phyloP scores from a whole-genome alignment of 2,113 vertebrate species.

The Pachyramphus minor region DNA sequence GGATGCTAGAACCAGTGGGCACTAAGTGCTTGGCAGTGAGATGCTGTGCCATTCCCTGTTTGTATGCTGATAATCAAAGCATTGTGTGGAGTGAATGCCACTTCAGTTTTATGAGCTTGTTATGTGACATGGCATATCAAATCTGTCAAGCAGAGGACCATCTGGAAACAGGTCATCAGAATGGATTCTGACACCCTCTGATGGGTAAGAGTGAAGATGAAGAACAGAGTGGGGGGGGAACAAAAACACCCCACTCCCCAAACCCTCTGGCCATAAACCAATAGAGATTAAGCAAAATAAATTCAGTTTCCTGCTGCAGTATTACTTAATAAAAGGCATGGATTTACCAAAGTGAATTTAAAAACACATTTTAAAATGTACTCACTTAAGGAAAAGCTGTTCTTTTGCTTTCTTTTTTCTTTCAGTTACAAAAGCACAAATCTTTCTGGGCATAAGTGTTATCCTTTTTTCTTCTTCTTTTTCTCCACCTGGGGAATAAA shows the following conservation, averaged over 20 bases:
- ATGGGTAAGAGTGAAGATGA: conserved; percentile 1
- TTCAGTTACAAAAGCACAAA: not conserved
- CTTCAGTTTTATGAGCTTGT: conserved; percentile 67
- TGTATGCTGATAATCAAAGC: conserved; percentile 56
- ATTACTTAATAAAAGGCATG: not conserved
- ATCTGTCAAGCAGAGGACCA: conserved; percentile 61
- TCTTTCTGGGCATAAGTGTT: not conserved
- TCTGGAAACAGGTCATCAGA: conserved; percentile 59
- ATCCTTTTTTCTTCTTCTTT: not conserved
- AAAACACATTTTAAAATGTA: not conserved
- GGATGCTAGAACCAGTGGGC: not conserved
- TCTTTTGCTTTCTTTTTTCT: not conserved
- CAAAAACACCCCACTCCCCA: rapidly evolving
- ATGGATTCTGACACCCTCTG: conserved; percentile 46
- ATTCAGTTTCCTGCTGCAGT: not conserved
- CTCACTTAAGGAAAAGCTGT: not conserved
- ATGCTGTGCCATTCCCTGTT: not conserved
- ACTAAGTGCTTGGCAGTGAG: conserved; percentile 35
- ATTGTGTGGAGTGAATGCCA: conserved; percentile 39
- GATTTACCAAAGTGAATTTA: not conserved
- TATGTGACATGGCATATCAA: conserved; percentile 67
- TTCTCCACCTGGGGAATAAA: not conserved
- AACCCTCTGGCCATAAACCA: not conserved
- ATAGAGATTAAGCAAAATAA: not conserved
- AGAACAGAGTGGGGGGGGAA: not conserved